Conservation (phyloP, 1,140 invertebrate species). For the Nasonia longicornis region DNA sequence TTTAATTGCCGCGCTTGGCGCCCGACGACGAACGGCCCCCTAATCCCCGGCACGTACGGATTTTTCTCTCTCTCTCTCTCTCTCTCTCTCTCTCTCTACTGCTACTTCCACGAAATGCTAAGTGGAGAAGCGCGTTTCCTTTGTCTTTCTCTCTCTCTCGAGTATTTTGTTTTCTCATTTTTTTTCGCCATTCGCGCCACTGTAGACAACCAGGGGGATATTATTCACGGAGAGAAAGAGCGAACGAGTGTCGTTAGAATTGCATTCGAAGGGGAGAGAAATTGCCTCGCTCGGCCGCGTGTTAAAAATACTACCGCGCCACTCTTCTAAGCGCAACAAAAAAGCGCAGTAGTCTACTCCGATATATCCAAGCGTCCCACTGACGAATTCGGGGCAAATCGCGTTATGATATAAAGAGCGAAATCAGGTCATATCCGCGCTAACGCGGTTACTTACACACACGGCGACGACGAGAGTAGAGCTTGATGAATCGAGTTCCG, state of each 20-base stretch:
- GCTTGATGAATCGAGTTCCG: constrained; percentile 30
- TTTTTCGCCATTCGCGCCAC: neutral
- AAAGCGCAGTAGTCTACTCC: neutral
- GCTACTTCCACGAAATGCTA: neutral
- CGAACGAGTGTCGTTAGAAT: constrained; percentile 3
- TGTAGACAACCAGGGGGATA: neutral
- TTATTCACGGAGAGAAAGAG: neutral
- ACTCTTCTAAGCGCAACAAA: neutral
- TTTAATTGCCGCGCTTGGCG: constrained; percentile 35
- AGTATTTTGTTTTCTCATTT: neutral
- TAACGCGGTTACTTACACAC: constrained; percentile 10
- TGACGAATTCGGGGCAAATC: neutral
- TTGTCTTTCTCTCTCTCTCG: neutral
- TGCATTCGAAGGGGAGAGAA: neutral
- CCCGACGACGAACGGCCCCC: neutral
- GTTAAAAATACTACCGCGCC: neutral
- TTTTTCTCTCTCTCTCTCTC: constrained; percentile 13
- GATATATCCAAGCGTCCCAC: too few relatives aligned
- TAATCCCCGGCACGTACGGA: constrained; percentile 32
- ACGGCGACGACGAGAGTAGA: neutral
- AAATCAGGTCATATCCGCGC: constrained; percentile 29
- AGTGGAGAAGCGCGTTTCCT: neutral
- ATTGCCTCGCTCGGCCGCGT: neutral
- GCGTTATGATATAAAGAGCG: neutral
- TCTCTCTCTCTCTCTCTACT: neutral